These are phyloP conservation scores for Stomorhina lunata DNA, from an alignment of 2,888 invertebrate genomes.

Conservation along the genomic window DNA sequence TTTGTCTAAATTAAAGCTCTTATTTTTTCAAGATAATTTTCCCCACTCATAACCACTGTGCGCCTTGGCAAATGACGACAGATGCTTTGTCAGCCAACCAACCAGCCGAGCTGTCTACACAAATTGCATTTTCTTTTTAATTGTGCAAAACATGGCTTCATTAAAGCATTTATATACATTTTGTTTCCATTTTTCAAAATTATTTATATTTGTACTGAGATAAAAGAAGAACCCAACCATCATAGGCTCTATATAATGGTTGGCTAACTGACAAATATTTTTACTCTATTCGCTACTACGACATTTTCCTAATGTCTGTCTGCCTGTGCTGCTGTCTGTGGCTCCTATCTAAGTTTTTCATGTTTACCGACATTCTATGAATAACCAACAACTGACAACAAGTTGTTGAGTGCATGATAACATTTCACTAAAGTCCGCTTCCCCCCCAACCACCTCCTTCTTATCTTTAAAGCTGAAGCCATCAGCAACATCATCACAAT, in stretches of 20 bases:
- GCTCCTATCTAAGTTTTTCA: background rate
- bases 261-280: background rate
- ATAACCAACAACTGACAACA: no score
- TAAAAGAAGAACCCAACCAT: background rate
- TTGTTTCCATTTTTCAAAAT: background rate
- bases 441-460: no score
- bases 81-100: constrained; percentile 23
- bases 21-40: background rate
- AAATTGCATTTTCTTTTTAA: constrained; percentile 50
- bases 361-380: background rate
- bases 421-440: no score
- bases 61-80: background rate
- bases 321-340: no score
- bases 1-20: no score
- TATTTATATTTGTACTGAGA: background rate
- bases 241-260: background rate
- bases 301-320: no score
- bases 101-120: constrained; percentile 38
- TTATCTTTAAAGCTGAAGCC: no score
- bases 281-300: no score
- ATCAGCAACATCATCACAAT: background rate
- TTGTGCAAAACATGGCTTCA: constrained; percentile 45
- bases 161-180: constrained; percentile 26
- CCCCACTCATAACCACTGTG: background rate
- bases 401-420: no score